Base-by-base conservation (phyloP, 2,113 vertebrate genomes). In the Telmatochromis sp. region DNA sequence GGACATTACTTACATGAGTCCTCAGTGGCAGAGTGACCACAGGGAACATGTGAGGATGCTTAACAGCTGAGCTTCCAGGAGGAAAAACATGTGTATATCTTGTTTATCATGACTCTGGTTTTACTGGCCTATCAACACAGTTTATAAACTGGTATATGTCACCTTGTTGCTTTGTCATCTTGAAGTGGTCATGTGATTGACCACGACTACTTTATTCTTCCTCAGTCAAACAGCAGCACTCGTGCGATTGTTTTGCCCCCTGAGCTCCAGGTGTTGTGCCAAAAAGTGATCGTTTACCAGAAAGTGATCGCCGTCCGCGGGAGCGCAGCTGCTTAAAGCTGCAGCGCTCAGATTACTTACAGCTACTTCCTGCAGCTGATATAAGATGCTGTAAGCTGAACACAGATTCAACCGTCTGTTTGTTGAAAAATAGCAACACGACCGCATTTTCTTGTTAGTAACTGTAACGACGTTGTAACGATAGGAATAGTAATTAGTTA, bases 381-480 rank as follows among this genome's bases (percentile, higher is more conserved):
- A 26, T 5, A 55, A 31, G 31, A 28, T 28, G 28, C 28, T 28
- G 28, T 28, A 28, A 57, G 0, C 54, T 57, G 54, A 28, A 14
- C 55, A 57, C 23, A 57, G 3, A 1, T 15, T 28, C 55, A 58
- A 28, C 7, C 1, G 0, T 57, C 13, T 57, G 55, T 15, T 28
- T 58, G 13, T 28, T 28, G 55, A 58, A 15, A 15, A 58, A 57
- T 15, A 58, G 23, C 0, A 28, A 57, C 1, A 7, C 0, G 4
- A 57, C 54, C 1, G 0, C 23, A 5, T 58, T 58, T 58, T 5
- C 55, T 0, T 28, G 4, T 58, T 58, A 58, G 23, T 58, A 28
- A 58, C 55, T 0, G 7, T 57, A 57, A 57, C 3, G 1, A 14
- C 12, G 0, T 26, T 14, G 23, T 57, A 57, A 57, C 0, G 3